Evolutionary conservation across 2,113 vertebrate species (phyloP), one percentile per base, ranked within the genome.

Genomic region (Tapirus terrestris): DNA sequence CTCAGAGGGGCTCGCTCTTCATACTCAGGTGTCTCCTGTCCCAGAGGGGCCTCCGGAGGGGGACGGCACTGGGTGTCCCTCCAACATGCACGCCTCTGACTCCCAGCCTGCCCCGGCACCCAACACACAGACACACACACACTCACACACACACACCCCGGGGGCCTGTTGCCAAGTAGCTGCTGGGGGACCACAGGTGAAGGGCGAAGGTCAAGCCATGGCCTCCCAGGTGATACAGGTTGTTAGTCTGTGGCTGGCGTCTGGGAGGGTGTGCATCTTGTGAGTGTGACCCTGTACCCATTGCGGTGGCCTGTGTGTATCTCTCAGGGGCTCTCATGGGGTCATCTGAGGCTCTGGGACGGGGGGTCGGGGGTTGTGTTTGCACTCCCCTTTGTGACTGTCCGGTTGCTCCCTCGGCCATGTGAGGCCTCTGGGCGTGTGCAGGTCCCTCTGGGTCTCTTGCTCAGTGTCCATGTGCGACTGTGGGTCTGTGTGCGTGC

Each of bases 401-500:
- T 31, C 70, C 21, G 23, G 6, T 10, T 23, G 21, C 31, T 25
- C 58, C 51, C 25, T 43, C 0, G 7, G 20, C 27, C 5, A 3
- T 21, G 13, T 16, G 14, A 17, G 51, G 51, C 51, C 29, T 53
- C 53, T 4, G 56, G 5, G 48, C 43, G 63, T 8, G 13, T 63
- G 43, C 43, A 10, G 29, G 75, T 5, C 33, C 75, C 48, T 16
- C 33, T n/a, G 56, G 8, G 36, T 51, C 33, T 60, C 65, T 8
- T 12, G 8, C n/a, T 68, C 31, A 0, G 27, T 53, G 61, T 27
- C 45, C 7, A 0, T 0, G 1, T 21, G 68, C 8, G 18, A 17
- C n/a, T 0, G 0, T 8, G 17, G 43, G 58, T 13, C 5, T 56
- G 27, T n/a, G 77, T 36, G 10, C 3, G 0, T 18, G 21, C 0